phyloP scores from a whole-genome alignment of 2,797 vertebrate genomes.

The Sandelia bainsii region DNA sequence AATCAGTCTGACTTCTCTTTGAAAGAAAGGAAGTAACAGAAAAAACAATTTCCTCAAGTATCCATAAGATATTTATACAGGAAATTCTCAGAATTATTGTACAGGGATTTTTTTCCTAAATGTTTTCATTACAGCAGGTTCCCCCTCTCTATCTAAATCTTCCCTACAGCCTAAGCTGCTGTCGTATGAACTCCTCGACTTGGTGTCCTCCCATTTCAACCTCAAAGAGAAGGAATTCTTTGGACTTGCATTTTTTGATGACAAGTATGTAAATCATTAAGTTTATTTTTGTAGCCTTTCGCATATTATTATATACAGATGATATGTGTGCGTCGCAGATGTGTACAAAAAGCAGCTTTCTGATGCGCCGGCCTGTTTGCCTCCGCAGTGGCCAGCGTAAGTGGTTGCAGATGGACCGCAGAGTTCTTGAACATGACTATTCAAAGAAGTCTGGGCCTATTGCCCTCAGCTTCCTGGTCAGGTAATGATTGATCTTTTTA shows the following conservation, averaged over 20 bases:
- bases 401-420: slow-evolving; percentile 97
- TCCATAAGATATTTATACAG: slow-evolving; percentile 2
- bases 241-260: slow-evolving; percentile 94
- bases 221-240: slow-evolving; percentile 99
- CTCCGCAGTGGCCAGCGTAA: slow-evolving; percentile 91
- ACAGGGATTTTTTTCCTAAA: background rate
- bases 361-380: slow-evolving; percentile 34
- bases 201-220: slow-evolving; percentile 98
- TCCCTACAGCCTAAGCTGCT: slow-evolving; percentile 94
- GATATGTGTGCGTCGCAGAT: background rate
- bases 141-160: slow-evolving; percentile 30
- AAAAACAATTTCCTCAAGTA: background rate
- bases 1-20: background rate
- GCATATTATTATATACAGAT: slow-evolving; percentile 9
- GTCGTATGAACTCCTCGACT: slow-evolving; percentile 94
- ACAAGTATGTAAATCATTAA: slow-evolving; percentile 88
- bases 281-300: background rate
- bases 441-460: slow-evolving; percentile 92
- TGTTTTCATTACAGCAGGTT: background rate
- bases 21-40: background rate
- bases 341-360: slow-evolving; percentile 10
- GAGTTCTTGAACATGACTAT: slow-evolving; percentile 96
- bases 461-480: slow-evolving; percentile 92
- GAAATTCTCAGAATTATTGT: background rate
- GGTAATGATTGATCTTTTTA: slow-evolving; percentile 79